Base-by-base conservation (phyloP, 2,888 invertebrate species). In the Itoplectis maculator region DNA sequence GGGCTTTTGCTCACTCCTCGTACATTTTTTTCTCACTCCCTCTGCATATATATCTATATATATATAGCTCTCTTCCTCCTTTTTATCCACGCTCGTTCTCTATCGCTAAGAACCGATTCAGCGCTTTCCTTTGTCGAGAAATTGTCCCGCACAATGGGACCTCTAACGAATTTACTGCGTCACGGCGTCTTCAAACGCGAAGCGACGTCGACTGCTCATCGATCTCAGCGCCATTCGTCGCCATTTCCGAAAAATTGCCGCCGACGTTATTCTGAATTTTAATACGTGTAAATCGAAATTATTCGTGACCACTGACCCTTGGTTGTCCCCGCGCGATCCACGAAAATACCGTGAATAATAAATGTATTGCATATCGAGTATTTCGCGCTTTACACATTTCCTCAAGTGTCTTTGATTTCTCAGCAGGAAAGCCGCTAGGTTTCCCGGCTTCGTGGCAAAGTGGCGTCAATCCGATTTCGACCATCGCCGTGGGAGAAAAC, bases 111-210 rank as follows among this genome's bases (percentile, higher is more conserved):
- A 56, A 18, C 66, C 88, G 88, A 89, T 88, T 89, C 89, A 89
- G 88, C 89, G 85, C 81, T 89, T 88, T 89, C 86, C 85, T 86
- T 88, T 89, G 88, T 88, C 86, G 76, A 83, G 77, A 85, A 88
- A 86, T 86, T 83, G 87, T 84, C 79, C 77, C 63, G 70, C 74
- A 87, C 87, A 87, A 88, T 88, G 85, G 85, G 20, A 37, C 29
- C 29, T 65, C 75, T 74, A 77, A 80, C 63, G 86, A 86, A 89
- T 89, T 88, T 87, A 89, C 84, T 65, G 54, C 84, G 86, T 87
- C 86, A 86, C 85, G 85, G 82, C 84, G 82, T 68, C 66, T 77
- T 68, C 69, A 72, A 72, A 72, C 59, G 59, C 45, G 59, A 59
- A 51, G 59, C 72, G 72, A 29, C 72, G 45, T 54, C 20, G 54